Base-by-base conservation (phyloP, 2,113 vertebrate species). In the Limnothrissa miodon region DNA sequence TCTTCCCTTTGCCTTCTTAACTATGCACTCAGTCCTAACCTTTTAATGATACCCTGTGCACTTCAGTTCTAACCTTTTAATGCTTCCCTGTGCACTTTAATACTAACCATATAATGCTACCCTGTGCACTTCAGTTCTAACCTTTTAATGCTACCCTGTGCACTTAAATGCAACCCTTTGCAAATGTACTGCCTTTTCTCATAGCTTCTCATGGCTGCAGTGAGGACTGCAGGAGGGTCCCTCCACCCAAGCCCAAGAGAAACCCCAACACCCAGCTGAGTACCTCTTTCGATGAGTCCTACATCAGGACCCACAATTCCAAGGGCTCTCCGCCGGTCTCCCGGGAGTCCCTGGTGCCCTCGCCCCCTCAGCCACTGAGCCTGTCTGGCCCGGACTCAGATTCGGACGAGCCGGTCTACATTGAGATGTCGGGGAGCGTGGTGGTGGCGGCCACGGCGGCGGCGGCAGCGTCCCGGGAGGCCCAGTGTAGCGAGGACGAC, bases 221-320 rank as follows among this genome's bases (percentile, higher is more conserved):
- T 74, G 98, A 99, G 85, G 98, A 99, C 91, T 99, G 97, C 87
- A 97, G 96, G 92, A 97, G 97, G 92, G 95, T 99, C 81, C 98
- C 98, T 33, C 98, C 98, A 59, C 98, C 98, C 0, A 99, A 99
- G 87, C 98, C 98, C 0, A 99, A 98, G 89, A 94, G 98, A 85
- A 98, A 99, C 80, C 98, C 98, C 29, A 99, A 98, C 91, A 99
- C 98, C 11, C 98, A 99, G 84, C 94, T 99, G 80, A 99, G 98
- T 87, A 97, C 97, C 39, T 99, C 98, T 51, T 99, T 99, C 8
- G 98, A 99, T 29, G 98, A 99, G 86, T 97, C 98, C 0, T 99
- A 96, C 86, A 96, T 98, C 88, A 96, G 94, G 89, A 98, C 93
- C 89, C 96, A 96, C 19, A 94, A 91, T 17, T 90, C 94, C 42